Base-by-base conservation (phyloP, 2,113 vertebrate genomes). In the Dromaius novaehollandiae region DNA sequence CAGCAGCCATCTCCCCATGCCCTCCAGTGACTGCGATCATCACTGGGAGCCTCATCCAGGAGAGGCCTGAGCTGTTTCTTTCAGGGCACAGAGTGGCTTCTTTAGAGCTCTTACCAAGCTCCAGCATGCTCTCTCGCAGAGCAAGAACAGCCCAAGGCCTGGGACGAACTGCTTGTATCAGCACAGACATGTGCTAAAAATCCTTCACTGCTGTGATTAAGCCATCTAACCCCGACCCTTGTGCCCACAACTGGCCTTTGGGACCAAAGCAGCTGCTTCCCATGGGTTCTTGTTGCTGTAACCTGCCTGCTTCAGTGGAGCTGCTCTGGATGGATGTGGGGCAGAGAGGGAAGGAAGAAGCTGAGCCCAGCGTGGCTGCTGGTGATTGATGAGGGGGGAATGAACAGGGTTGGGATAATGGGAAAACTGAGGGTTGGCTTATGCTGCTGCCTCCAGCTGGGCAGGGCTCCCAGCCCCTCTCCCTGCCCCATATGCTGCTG, bases 401-500 rank as follows among this genome's bases (percentile, higher is more conserved):
- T 36, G 34, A 51, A n/a, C 4, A 24, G 48, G 46, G 15, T 9
- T 71, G 69, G 24, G 64, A 42, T 12, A 60, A 66, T 13, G 25
- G 64, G 24, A 34, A 26, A 71, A 51, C 10, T 78, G 34, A 79
- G n/a, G 19, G 21, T 13, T 24, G 19, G 16, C 46, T n/a, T 38
- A 19, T 51, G 56, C 16, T 94, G 24, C 65, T 89, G 18, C 16
- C 18, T 25, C 44, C 13, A 36, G 10, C 60, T 64, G 26, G 15
- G 10, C 60, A 60, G 26, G 15, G 8, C 63, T 93, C 34, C 36
- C 32, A 66, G 0, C 16, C 2, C 16, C 22, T 76, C 26, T 91
- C 16, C 19, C 7, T 0, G 0, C 28, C 63, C 15, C 44, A 2
- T 28, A 38, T 82, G 16, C 7, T 89, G 28, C 32, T 64, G 38